Percentiles rank a stretch among this genome's conserved stretches.
phyloP scores from a whole-genome alignment of 2,113 vertebrate genomes.

The Cranoglanis bouderius region DNA sequence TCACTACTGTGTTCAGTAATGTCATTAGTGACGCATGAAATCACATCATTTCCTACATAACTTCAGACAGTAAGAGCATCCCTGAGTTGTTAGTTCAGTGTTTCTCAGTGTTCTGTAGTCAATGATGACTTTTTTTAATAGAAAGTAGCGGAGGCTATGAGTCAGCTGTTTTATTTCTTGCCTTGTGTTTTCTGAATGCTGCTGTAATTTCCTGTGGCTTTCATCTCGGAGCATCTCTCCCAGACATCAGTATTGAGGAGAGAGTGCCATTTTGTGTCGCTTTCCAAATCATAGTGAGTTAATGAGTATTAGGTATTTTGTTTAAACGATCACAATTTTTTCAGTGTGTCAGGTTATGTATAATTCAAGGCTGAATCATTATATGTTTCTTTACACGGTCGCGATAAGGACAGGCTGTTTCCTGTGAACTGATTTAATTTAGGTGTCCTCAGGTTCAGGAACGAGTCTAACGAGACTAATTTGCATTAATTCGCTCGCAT shows the following conservation, averaged over 20 bases:
- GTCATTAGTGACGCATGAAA: neutral
- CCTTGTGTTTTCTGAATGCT: neutral
- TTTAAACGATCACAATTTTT: neutral
- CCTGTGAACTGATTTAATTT: no score
- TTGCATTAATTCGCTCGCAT: neutral
- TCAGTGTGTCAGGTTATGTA: no score
- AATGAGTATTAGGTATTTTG: neutral
- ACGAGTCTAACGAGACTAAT: neutral
- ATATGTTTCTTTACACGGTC: neutral
- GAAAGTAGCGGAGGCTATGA: neutral
- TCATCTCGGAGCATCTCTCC: neutral
- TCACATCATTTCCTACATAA: neutral
- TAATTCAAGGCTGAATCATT: neutral
- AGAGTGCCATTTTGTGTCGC: neutral
- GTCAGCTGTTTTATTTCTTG: neutral
- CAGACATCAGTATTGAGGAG: conserved; percentile 32
- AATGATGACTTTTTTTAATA: neutral
- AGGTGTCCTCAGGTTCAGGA: neutral
- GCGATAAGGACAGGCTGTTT: neutral
- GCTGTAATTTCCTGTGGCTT: conserved; percentile 40
- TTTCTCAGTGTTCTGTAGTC: neutral
- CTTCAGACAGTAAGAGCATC: neutral
- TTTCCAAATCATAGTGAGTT: neutral
- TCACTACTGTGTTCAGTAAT: neutral
- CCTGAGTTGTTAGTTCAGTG: neutral